phyloP scores from a whole-genome alignment of 2,113 vertebrate species.

The Recurvirostra avosetta region DNA sequence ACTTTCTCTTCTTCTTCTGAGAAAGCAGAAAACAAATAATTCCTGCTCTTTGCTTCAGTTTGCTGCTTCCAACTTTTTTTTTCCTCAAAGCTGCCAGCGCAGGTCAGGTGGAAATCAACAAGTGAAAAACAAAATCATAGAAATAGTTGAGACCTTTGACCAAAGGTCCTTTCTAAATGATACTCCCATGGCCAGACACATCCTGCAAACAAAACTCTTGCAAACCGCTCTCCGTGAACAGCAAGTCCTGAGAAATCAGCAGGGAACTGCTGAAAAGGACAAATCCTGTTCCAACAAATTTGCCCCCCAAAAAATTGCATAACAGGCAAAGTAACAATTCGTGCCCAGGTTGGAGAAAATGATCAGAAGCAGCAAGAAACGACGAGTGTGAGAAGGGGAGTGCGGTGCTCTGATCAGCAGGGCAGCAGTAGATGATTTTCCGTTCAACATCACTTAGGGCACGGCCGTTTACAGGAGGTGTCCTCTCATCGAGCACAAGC shows the following conservation, averaged over 20 bases:
- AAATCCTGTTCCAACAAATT: background rate
- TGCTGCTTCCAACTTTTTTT: background rate
- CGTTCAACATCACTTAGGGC: background rate
- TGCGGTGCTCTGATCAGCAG: background rate
- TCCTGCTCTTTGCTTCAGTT: background rate
- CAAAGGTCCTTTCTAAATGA: background rate
- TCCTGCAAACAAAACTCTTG: background rate
- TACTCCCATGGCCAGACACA: background rate
- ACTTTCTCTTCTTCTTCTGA: background rate
- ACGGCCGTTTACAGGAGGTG: fast-evolving
- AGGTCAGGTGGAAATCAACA: background rate
- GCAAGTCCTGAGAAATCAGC: background rate
- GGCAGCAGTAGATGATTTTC: background rate
- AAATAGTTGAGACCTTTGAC: background rate
- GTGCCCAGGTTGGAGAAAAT: background rate
- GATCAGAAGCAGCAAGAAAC: background rate
- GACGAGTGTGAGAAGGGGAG: background rate
- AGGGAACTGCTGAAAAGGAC: background rate
- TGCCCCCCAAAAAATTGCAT: background rate
- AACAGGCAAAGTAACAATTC: background rate
- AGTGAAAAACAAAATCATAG: background rate
- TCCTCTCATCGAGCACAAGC: background rate
- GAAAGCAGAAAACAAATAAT: background rate
- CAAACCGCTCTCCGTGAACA: background rate
- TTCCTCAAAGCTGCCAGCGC: background rate